Evolutionary conservation across 2,888 invertebrate species (phyloP), one percentile per base, ranked within the genome.

Genomic region (Melieria omissa): DNA sequence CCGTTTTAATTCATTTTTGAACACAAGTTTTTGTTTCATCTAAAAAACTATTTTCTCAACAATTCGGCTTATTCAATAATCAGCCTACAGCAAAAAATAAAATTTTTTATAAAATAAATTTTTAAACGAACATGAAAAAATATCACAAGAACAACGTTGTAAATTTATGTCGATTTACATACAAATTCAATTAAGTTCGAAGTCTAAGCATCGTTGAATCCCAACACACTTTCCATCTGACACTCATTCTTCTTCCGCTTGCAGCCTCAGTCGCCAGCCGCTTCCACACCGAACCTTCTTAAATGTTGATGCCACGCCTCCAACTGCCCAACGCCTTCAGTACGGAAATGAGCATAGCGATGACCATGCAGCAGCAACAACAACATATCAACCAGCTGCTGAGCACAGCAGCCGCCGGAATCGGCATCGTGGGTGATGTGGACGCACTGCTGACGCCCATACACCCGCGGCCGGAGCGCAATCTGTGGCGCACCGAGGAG

Each of bases 401-500:
- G 45, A 70, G 75, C 46, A 82, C 82, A 29, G 79, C 82, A 10
- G 80, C 81, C 16, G 75, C 78, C 1, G 82, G 80, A 16, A 80
- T 76, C 41, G 79, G 80, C 2, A 75, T 81, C 49, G 78, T 81
- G 14, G 80, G 77, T 47, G 85, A 84, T 75, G 82, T 82, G 44
- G 83, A 84, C 45, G 76, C 75, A 6, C 75, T 84, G 8, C 73
- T 84, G 41, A 83, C 77, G 62, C 85, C 86, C 58, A 80, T 81
- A 71, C 78, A 77, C 45, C 49, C 41, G 69, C 72, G 58, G 46
- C 81, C 86, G 42, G 86, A 86, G 68, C 84, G 86, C 52, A 86
- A 86, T 76, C 80, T 86, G 62, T 86, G 86, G 86, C 86, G 85
- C 67, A 85, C 82, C 47, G 79, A 81, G 57, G 86, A 86, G 74